Conservation (phyloP, 2,113 vertebrate species). For the Calypte anna region DNA sequence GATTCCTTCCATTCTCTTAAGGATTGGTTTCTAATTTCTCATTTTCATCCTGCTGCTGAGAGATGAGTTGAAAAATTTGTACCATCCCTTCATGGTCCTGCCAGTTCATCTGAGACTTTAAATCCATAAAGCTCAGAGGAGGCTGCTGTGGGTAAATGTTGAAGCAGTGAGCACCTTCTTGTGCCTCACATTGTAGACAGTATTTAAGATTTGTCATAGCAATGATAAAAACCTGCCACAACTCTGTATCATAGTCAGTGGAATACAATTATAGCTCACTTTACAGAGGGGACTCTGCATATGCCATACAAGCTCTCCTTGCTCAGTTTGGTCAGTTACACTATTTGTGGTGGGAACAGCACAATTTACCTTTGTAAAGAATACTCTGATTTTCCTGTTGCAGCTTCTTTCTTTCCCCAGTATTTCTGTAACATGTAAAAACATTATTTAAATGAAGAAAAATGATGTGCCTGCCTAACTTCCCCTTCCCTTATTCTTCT, state of each 20-base stretch:
- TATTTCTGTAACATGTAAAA: neutral
- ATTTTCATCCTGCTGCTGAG: neutral
- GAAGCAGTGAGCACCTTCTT: neutral
- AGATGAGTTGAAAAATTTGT: neutral
- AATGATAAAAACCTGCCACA: neutral
- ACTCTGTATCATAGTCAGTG: neutral
- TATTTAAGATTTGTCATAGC: neutral
- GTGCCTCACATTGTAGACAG: neutral
- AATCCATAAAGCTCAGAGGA: neutral
- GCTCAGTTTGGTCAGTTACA: neutral
- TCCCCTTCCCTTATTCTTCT: neutral
- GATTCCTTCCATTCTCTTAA: neutral
- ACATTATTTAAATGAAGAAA: neutral
- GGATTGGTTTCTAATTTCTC: neutral
- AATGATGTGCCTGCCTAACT: neutral
- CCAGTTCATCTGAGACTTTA: neutral
- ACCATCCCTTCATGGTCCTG: neutral
- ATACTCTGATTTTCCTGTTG: neutral
- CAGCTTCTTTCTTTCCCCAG: neutral
- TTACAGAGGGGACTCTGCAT: neutral
- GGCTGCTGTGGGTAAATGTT: neutral
- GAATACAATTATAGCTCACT: too few species aligned
- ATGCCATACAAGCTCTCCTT: neutral
- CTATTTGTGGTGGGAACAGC: neutral
- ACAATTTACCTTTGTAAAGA: neutral